Conservation (phyloP, 2,797 vertebrate genomes). For the Lutjanus argentimaculatus region DNA sequence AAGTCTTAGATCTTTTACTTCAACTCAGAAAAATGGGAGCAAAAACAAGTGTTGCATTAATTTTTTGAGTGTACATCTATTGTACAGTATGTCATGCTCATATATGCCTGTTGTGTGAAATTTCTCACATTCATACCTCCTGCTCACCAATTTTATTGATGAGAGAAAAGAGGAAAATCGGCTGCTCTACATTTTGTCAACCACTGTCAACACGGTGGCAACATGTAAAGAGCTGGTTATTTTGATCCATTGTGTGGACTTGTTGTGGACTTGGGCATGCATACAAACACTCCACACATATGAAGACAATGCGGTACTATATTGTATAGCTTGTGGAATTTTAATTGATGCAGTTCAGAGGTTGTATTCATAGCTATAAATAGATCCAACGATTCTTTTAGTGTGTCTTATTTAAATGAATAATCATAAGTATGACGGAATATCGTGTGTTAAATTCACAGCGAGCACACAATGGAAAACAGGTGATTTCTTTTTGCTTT, state of each 20-base stretch:
- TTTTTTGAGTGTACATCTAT: too few relatives aligned
- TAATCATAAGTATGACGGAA: background rate
- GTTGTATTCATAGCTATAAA: constrained; percentile 9
- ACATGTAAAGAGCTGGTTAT: constrained; percentile 15
- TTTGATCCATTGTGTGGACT: constrained; percentile 32
- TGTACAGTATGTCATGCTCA: background rate
- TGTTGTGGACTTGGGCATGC: background rate
- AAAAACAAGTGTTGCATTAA: too few relatives aligned
- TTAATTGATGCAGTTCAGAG: constrained; percentile 55
- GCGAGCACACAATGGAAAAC: background rate
- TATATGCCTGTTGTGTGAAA: background rate
- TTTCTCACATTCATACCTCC: constrained; percentile 2
- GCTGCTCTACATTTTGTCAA: background rate
- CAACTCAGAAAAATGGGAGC: too few relatives aligned
- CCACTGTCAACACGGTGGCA: background rate
- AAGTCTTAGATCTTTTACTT: too few relatives aligned
- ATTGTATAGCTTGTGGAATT: constrained; percentile 49
- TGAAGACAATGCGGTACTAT: constrained; percentile 29
- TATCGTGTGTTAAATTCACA: background rate
- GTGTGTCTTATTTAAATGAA: background rate
- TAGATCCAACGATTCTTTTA: background rate
- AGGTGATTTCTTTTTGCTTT: constrained; percentile 17
- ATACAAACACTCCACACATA: constrained; percentile 29
- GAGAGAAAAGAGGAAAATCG: constrained; percentile 1
- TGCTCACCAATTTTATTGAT: constrained; percentile 9